Percentiles rank a stretch among this genome's conserved stretches.
Evolutionary conservation across 2,797 vertebrate genomes (phyloP).

Genomic region (Darevskia nairensis): DNA sequence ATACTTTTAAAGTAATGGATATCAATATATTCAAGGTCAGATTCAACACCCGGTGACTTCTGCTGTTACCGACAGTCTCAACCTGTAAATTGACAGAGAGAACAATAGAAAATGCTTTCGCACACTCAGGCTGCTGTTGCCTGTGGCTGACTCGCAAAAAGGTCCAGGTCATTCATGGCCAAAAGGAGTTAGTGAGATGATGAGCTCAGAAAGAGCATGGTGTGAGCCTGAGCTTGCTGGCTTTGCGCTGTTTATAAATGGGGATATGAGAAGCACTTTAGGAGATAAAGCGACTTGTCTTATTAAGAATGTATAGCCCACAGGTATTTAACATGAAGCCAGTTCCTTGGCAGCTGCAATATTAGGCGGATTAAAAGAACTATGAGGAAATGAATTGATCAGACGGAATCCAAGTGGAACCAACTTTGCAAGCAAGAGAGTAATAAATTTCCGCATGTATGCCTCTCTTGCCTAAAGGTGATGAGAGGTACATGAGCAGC

Average conservation of each 20-base stretch:
- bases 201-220: neutral
- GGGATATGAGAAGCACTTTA: neutral
- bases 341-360: neutral
- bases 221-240: neutral
- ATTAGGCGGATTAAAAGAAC: neutral
- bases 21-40: neutral
- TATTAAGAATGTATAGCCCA: neutral
- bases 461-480: neutral
- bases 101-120: neutral
- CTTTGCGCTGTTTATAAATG: neutral
- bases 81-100: neutral
- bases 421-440: neutral
- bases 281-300: neutral
- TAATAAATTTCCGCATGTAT: neutral
- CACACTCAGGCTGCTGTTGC: neutral
- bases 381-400: neutral
- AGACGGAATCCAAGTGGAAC: neutral
- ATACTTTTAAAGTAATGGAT: neutral
- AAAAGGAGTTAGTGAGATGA: neutral
- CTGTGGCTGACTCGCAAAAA: neutral
- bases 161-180: neutral
- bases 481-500: neutral
- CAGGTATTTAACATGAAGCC: neutral
- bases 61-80: neutral
- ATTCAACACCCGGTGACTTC: neutral